These are phyloP conservation scores for Habroteleia sp. DNA, from an alignment of 2,888 invertebrate genomes.

Conservation along the genomic window DNA sequence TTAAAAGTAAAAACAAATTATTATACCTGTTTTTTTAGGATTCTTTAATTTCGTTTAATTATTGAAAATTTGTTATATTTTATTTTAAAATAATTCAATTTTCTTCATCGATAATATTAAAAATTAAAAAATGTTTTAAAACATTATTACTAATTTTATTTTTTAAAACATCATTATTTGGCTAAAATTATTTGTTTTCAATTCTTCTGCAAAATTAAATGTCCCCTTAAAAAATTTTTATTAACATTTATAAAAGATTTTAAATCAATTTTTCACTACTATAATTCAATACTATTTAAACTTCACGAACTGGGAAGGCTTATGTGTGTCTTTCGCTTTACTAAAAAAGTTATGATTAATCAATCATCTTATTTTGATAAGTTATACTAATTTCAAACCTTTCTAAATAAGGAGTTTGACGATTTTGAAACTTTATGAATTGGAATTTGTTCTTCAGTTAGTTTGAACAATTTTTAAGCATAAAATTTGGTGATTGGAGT, in stretches of 20 bases:
- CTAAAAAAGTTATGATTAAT: constrained; percentile 17
- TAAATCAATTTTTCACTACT: constrained; percentile 25
- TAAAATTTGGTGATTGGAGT: constrained; percentile 1
- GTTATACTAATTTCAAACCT: constrained; percentile 21
- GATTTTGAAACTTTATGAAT: constrained; percentile 10
- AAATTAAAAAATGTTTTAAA: too few relatives aligned
- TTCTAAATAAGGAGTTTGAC: background rate
- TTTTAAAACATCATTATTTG: too few relatives aligned
- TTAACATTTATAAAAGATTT: constrained; percentile 25
- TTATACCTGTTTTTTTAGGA: too few relatives aligned
- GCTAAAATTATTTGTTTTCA: background rate
- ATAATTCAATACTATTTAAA: constrained; percentile 27
- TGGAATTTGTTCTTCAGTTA: constrained; percentile 13
- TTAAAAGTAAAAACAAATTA: too few relatives aligned
- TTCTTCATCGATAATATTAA: too few relatives aligned
- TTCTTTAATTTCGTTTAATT: too few relatives aligned
- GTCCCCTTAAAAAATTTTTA: constrained; percentile 21
- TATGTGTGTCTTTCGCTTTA: constrained; percentile 9
- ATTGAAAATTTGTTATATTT: too few relatives aligned
- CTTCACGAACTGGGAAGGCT: constrained; percentile 15
- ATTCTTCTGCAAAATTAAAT: constrained; percentile 30
- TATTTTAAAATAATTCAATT: too few relatives aligned
- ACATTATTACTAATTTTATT: too few relatives aligned
- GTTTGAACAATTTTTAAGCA: constrained; percentile 12
- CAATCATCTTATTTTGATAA: constrained; percentile 32